These are phyloP conservation scores for Ormyrus nitidulus DNA, from an alignment of 2,888 invertebrate genomes.

Conservation along the genomic window DNA sequence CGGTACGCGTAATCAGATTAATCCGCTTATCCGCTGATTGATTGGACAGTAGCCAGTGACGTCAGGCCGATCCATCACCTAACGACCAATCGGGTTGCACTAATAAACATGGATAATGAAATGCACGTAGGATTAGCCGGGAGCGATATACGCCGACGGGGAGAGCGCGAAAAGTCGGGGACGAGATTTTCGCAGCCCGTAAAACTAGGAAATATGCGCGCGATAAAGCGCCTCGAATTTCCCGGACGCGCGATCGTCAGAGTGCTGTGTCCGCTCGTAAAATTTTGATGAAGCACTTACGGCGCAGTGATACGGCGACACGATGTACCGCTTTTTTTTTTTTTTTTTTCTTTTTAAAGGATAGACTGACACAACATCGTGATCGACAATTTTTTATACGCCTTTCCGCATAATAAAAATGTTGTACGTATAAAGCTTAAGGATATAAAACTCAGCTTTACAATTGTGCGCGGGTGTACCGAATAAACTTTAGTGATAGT, in stretches of 20 bases:
- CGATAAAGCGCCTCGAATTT: slow-evolving; percentile 23
- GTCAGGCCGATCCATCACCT: slow-evolving; percentile 66
- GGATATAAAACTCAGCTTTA: background rate
- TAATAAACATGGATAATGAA: slow-evolving; percentile 67
- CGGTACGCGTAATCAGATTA: slow-evolving; percentile 64
- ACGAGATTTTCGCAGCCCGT: slow-evolving; percentile 31
- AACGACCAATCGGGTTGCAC: slow-evolving; percentile 62
- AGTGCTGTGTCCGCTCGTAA: background rate
- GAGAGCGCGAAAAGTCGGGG: slow-evolving; percentile 2
- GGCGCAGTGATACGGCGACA: slow-evolving; percentile 2
- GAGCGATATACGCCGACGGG: background rate
- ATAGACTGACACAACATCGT: slow-evolving; percentile 6
- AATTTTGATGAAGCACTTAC: slow-evolving; percentile 31
- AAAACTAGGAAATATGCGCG: slow-evolving; percentile 14
- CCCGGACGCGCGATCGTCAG: slow-evolving; percentile 11
- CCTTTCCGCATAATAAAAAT: background rate
- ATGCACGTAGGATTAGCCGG: slow-evolving; percentile 55
- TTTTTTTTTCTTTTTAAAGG: slow-evolving; percentile 8
- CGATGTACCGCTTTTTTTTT: background rate
- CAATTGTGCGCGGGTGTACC: background rate
- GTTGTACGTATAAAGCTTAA: background rate
- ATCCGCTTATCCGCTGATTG: slow-evolving; percentile 70
- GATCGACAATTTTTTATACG: slow-evolving; percentile 13
- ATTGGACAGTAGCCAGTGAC: slow-evolving; percentile 63
- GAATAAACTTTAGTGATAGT: background rate